These are phyloP conservation scores for Acanthopleura granulata DNA, from an alignment of 2,888 invertebrate genomes.

Conservation along the genomic window DNA sequence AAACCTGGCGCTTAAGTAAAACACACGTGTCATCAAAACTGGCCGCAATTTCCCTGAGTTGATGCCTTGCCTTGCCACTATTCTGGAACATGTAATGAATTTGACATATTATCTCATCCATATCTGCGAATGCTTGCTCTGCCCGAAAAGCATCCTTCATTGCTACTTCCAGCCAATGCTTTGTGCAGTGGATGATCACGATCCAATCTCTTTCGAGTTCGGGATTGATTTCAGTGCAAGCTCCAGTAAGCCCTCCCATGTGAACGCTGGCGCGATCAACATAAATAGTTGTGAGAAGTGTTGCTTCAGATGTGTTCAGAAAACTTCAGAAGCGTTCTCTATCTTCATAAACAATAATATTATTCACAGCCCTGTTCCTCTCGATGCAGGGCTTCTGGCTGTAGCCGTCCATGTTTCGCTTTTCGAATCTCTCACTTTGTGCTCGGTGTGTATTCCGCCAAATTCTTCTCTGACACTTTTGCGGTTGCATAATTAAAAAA, in stretches of 20 bases:
- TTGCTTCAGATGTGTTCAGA: no score
- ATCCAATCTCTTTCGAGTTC: conserved; percentile 21
- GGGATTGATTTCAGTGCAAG: conserved; percentile 14
- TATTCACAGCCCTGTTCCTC: no score
- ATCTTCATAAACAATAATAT: no score
- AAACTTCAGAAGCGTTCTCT: no score
- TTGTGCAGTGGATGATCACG: conserved; percentile 19
- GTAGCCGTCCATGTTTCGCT: no score
- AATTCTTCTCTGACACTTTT: no score
- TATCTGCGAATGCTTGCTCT: conserved; percentile 13
- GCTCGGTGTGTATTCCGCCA: no score
- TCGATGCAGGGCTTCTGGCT: no score
- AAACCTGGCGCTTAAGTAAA: conserved; percentile 5
- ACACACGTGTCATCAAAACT: conserved; percentile 20
- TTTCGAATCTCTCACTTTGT: no score
- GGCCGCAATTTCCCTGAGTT: conserved; percentile 8
- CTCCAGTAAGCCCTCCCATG: conserved; percentile 17
- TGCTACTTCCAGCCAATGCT: conserved; percentile 19
- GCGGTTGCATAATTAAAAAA: no score
- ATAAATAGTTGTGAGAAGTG: conserved; percentile 2
- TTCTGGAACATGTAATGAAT: conserved; percentile 22
- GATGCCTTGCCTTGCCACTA: conserved; percentile 19
- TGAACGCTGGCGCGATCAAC: conserved; percentile 20
- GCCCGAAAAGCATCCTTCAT: conserved; percentile 21
- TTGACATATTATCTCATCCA: conserved; percentile 19